Conservation (phyloP, 2,113 vertebrate genomes). For the Pelodiscus sinensis region DNA sequence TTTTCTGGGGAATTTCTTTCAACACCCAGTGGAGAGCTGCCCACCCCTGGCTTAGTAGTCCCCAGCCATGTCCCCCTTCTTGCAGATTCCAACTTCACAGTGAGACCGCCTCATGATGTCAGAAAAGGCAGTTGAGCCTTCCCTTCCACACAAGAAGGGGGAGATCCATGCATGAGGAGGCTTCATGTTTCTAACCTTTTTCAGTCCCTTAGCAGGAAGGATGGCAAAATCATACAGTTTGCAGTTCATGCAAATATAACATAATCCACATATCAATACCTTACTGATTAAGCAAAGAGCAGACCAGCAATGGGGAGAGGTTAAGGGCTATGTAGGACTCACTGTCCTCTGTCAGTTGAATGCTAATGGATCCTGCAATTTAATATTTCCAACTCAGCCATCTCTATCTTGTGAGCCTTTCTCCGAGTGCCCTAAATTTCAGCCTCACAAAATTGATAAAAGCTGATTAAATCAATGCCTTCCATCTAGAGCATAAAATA, state of each 20-base stretch:
- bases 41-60: background rate
- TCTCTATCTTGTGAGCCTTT: slow-evolving; percentile 63
- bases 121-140: slow-evolving; percentile 9
- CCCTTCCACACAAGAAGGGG: slow-evolving; percentile 1
- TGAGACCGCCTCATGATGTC: background rate
- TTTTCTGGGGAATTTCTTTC: background rate
- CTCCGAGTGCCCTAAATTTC: slow-evolving; percentile 71
- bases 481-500: slow-evolving; percentile 53
- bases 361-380: background rate
- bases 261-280: slow-evolving; percentile 71
- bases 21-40: background rate
- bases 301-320: slow-evolving; percentile 63
- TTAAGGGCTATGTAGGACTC: slow-evolving; percentile 59
- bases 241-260: slow-evolving; percentile 71
- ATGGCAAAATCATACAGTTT: too few relatives aligned
- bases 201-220: slow-evolving; percentile 59
- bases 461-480: slow-evolving; percentile 60
- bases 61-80: background rate
- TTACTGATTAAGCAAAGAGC: slow-evolving; percentile 59
- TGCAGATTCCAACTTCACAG: background rate
- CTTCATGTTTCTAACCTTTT: slow-evolving; percentile 56
- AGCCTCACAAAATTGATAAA: slow-evolving; percentile 64
- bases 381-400: slow-evolving; percentile 46
- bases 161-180: background rate
- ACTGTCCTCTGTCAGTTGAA: background rate